Evolutionary conservation across 2,113 vertebrate species (phyloP).

Genomic region (Amazona vittata): DNA sequence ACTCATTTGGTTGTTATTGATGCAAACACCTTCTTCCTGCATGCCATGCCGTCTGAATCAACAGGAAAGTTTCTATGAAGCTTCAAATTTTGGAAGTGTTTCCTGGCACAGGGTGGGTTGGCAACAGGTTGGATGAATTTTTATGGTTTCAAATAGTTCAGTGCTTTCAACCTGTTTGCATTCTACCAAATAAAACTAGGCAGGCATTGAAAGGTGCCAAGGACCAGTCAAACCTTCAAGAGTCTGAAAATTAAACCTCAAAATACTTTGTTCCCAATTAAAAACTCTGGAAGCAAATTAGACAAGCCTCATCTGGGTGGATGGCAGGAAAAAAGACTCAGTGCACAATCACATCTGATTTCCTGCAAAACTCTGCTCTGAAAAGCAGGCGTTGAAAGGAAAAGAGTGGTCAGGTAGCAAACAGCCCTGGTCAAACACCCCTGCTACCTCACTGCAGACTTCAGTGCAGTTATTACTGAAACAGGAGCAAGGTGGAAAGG

Average conservation of each 20-base stretch:
- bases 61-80: neutral
- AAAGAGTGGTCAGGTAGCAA: neutral
- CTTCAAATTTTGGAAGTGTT: neutral
- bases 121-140: neutral
- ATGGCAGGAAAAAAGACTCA: neutral
- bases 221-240: neutral
- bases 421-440: neutral
- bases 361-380: neutral
- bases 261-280: neutral
- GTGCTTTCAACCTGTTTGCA: neutral
- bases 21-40: neutral
- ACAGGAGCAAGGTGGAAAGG: neutral
- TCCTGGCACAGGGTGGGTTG: accelerated
- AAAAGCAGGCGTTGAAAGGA: neutral
- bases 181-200: neutral
- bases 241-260: neutral
- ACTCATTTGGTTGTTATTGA: neutral
- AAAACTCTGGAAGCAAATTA: neutral
- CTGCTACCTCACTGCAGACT: neutral
- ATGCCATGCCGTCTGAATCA: neutral
- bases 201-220: neutral
- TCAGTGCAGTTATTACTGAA: neutral
- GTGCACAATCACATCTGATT: neutral
- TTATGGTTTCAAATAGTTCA: neutral
- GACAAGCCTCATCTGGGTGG: neutral